Conservation (phyloP, 2,888 invertebrate genomes). For the Aproaerema taeniolella region DNA sequence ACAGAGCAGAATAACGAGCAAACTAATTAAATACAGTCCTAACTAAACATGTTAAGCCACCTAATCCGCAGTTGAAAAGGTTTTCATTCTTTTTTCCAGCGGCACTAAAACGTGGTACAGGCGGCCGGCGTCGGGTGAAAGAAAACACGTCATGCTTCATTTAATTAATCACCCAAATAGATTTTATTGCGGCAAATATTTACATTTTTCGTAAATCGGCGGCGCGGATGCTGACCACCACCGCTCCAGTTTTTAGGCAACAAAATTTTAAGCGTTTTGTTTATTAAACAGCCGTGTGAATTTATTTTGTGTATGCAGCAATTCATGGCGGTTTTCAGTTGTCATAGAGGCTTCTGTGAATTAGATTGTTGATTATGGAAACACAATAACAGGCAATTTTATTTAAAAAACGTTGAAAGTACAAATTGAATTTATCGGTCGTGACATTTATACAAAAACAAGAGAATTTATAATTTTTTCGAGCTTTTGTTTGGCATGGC, state of each 20-base stretch:
- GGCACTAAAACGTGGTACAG: conserved; percentile 18
- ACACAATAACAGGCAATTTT: too few species aligned
- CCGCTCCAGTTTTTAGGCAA: conserved; percentile 34
- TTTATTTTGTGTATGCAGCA: too few species aligned
- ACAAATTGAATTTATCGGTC: too few species aligned
- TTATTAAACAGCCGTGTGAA: neutral
- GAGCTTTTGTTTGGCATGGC: conserved; percentile 5
- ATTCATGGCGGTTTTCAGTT: too few species aligned
- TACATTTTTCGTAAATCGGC: conserved; percentile 49
- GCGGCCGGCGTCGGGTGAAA: conserved; percentile 22
- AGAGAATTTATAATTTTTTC: conserved; percentile 9
- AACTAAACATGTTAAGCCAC: conserved; percentile 29
- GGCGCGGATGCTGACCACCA: conserved; percentile 27
- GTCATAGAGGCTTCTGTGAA: too few species aligned
- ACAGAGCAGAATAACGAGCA: conserved; percentile 18
- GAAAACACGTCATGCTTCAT: conserved; percentile 45
- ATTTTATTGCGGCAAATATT: conserved; percentile 65
- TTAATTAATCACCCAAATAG: conserved; percentile 62
- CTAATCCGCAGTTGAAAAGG: conserved; percentile 27
- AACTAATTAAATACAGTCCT: conserved; percentile 26
- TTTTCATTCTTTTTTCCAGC: conserved; percentile 27
- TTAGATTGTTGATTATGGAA: too few species aligned
- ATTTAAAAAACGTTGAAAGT: too few species aligned
- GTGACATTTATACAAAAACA: too few species aligned
- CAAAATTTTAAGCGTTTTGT: conserved; percentile 8